A percentile compares a stretch with the other conserved stretches of the same genome.
These are phyloP conservation scores for Biston stratarius DNA, from an alignment of 2,888 invertebrate genomes.

Conservation along the genomic window DNA sequence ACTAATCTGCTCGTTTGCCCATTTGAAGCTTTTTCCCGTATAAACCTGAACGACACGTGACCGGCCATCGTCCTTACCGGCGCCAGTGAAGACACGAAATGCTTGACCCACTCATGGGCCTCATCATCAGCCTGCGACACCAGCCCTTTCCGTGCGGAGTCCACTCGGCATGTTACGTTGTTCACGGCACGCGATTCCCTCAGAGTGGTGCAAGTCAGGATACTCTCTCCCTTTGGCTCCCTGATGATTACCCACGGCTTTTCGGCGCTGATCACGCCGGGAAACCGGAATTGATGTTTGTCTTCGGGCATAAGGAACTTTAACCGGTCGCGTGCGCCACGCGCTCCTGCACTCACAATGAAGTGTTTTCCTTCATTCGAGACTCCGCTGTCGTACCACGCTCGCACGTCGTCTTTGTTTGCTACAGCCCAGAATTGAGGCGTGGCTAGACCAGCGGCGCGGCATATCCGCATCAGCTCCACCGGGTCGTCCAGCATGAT, in stretches of 20 bases:
- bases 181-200: constrained; percentile 92
- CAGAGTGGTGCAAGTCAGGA: constrained; percentile 93
- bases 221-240: constrained; percentile 91
- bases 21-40: constrained; percentile 86
- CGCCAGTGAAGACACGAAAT: constrained; percentile 89
- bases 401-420: constrained; percentile 89
- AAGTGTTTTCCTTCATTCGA: constrained; percentile 88
- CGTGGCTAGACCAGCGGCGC: constrained; percentile 88
- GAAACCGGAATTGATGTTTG: constrained; percentile 88
- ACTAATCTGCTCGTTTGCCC: constrained; percentile 72
- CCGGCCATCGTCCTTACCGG: constrained; percentile 90
- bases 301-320: constrained; percentile 90
- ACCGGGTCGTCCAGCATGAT: constrained; percentile 92
- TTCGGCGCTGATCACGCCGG: constrained; percentile 90
- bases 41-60: constrained; percentile 92
- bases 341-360: constrained; percentile 91
- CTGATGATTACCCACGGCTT: constrained; percentile 93
- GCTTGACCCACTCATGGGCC: constrained; percentile 90
- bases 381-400: constrained; percentile 89
- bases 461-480: constrained; percentile 90
- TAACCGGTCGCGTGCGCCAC: constrained; percentile 90
- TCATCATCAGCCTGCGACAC: constrained; percentile 89
- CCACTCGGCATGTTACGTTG: constrained; percentile 92
- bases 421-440: constrained; percentile 90
- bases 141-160: constrained; percentile 88